A percentile compares a stretch with the other conserved stretches of the same genome.
Conservation (phyloP, 2,888 invertebrate species). For the Cacoxenus indagator region DNA sequence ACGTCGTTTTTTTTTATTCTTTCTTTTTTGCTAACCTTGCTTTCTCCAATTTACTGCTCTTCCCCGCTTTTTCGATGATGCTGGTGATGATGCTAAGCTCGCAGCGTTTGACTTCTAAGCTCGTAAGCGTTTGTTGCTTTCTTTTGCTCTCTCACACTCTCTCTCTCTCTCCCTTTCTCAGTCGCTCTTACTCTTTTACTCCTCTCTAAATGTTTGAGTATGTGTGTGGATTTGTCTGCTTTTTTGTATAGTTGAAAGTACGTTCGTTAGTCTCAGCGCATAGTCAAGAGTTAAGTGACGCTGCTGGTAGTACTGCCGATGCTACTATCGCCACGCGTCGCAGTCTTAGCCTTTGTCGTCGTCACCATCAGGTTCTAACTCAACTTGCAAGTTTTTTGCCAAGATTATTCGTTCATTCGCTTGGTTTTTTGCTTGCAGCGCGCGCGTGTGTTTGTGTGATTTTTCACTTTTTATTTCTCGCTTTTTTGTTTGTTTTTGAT, state of each 20-base stretch:
- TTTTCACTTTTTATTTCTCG: constrained; percentile 35
- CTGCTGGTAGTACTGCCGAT: neutral
- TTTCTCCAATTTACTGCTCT: no score
- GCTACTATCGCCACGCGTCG: neutral
- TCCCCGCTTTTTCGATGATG: no score
- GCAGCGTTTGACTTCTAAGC: no score
- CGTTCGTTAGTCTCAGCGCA: constrained; percentile 54
- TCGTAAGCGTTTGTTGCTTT: no score
- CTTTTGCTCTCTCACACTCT: no score
- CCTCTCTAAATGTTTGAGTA: constrained; percentile 23
- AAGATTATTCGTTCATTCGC: constrained; percentile 30
- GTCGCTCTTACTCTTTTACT: no score
- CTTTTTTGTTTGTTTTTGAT: constrained; percentile 42
- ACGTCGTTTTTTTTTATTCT: neutral
- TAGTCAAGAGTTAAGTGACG: neutral
- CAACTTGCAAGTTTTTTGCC: constrained; percentile 44
- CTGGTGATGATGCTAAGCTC: no score
- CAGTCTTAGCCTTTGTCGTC: neutral
- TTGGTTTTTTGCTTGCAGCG: constrained; percentile 37
- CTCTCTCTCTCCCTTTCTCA: no score
- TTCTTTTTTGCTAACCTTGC: neutral
- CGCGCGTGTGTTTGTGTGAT: constrained; percentile 23
- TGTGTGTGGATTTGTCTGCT: constrained; percentile 36
- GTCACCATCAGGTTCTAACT: constrained; percentile 51
- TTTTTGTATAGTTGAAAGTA: constrained; percentile 48